These are phyloP conservation scores for Penaeus indicus DNA, from an alignment of 1,140 invertebrate genomes.

Conservation along the genomic window DNA sequence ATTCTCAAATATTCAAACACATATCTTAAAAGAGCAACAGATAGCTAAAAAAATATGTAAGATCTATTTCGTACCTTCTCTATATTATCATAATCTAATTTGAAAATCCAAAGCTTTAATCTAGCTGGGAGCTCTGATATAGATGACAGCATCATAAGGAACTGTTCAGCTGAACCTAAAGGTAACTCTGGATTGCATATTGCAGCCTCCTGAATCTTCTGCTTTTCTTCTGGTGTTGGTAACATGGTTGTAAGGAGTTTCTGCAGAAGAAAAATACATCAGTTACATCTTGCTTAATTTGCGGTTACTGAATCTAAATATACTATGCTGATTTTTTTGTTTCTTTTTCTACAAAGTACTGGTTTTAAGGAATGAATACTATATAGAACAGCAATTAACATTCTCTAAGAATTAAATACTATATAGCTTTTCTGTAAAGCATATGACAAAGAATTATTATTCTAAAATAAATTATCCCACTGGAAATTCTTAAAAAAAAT, in stretches of 20 bases:
- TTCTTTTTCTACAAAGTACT: too few species aligned
- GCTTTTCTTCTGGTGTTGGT: conserved; percentile 96
- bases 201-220: conserved; percentile 96
- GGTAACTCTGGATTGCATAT: conserved; percentile 94
- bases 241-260: conserved; percentile 95
- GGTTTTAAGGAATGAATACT: too few species aligned
- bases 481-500: not conserved
- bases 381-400: too few species aligned
- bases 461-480: not conserved
- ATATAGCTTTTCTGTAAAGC: too few species aligned
- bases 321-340: not conserved
- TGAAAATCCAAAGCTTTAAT: conserved; percentile 98
- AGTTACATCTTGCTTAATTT: not conserved
- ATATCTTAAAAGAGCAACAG: conserved; percentile 64
- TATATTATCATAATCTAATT: conserved; percentile 96
- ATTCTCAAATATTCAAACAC: too few species aligned
- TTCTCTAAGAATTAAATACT: too few species aligned
- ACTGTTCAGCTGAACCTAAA: conserved; percentile 97
- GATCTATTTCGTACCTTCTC: conserved; percentile 80
- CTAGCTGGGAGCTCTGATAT: conserved; percentile 95
- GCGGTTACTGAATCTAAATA: conserved; percentile 15
- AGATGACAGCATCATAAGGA: conserved; percentile 93
- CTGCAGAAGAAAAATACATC: conserved; percentile 70
- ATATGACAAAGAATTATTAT: too few species aligned
- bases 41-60: not conserved